Conservation (phyloP, 1,140 invertebrate species). For the Micrasema longulum region DNA sequence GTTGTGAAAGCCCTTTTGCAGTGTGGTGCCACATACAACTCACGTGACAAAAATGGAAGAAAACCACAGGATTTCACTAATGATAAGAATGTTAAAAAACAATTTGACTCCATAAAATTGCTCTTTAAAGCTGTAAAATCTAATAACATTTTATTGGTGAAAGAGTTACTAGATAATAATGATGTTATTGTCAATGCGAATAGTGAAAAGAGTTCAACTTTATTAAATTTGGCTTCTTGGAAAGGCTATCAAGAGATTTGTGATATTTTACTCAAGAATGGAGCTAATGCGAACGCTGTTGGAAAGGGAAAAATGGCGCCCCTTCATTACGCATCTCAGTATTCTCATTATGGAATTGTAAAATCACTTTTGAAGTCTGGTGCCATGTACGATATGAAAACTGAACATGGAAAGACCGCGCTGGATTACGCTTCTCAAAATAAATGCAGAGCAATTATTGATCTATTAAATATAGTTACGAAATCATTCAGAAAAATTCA, state of each 20-base stretch:
- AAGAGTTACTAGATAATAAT: neutral
- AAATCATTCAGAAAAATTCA: conserved; percentile 5
- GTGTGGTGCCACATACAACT: neutral
- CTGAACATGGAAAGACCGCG: neutral
- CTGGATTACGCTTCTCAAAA: neutral
- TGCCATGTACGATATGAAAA: conserved; percentile 2
- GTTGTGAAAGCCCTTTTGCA: neutral
- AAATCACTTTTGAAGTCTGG: neutral
- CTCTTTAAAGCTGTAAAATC: conserved; percentile 20
- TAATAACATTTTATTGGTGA: neutral
- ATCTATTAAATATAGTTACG: neutral
- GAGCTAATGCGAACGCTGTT: conserved; percentile 9
- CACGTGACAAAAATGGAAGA: neutral
- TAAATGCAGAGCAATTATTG: neutral
- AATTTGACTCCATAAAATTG: neutral
- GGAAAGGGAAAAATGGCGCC: neutral
- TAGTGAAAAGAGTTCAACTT: neutral
- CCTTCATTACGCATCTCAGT: conserved; percentile 2
- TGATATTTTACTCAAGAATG: conserved; percentile 3
- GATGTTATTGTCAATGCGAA: neutral
- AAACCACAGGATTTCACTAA: neutral
- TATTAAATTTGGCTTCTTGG: neutral
- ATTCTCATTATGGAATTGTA: neutral
- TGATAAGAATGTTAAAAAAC: neutral
- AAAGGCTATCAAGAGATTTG: conserved; percentile 1